phyloP scores from a whole-genome alignment of 1,140 invertebrate species.

The Oryctes rhinoceros region DNA sequence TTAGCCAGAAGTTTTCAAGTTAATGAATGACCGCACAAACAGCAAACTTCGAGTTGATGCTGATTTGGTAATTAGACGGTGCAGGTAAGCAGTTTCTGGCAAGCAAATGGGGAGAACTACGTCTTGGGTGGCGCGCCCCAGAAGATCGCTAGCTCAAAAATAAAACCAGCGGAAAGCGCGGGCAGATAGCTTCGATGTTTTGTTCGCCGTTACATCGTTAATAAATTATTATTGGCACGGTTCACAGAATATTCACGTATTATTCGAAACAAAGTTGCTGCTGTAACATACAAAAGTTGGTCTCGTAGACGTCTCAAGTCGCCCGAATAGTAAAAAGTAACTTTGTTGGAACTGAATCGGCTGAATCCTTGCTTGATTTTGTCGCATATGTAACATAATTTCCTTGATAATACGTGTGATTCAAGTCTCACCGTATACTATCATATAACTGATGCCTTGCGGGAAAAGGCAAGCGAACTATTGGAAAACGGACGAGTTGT shows the following conservation, averaged over 20 bases:
- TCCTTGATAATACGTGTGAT: too few relatives aligned
- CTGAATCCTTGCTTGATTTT: too few relatives aligned
- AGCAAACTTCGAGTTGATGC: constrained; percentile 53
- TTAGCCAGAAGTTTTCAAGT: constrained; percentile 43
- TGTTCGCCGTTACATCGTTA: neutral
- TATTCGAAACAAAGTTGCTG: too few relatives aligned
- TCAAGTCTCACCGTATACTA: too few relatives aligned
- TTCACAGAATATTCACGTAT: neutral
- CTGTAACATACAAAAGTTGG: too few relatives aligned
- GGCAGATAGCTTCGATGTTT: neutral
- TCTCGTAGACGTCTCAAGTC: too few relatives aligned
- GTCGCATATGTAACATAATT: too few relatives aligned
- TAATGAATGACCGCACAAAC: constrained; percentile 48
- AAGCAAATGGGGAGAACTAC: constrained; percentile 27
- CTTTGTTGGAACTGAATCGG: too few relatives aligned
- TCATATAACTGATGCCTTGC: too few relatives aligned
- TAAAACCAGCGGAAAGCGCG: neutral
- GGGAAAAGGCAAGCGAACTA: too few relatives aligned
- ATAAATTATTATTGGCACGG: constrained; percentile 29
- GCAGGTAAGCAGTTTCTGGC: constrained; percentile 46
- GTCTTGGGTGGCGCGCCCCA: neutral
- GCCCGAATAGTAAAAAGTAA: too few relatives aligned
- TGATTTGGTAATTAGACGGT: constrained; percentile 56
- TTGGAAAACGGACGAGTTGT: too few relatives aligned
- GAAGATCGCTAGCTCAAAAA: constrained; percentile 26